Percentiles rank a stretch among this genome's conserved stretches.
These are phyloP conservation scores for Cricetomys ansorgei DNA, from an alignment of 2,113 vertebrate species.

Conservation along the genomic window DNA sequence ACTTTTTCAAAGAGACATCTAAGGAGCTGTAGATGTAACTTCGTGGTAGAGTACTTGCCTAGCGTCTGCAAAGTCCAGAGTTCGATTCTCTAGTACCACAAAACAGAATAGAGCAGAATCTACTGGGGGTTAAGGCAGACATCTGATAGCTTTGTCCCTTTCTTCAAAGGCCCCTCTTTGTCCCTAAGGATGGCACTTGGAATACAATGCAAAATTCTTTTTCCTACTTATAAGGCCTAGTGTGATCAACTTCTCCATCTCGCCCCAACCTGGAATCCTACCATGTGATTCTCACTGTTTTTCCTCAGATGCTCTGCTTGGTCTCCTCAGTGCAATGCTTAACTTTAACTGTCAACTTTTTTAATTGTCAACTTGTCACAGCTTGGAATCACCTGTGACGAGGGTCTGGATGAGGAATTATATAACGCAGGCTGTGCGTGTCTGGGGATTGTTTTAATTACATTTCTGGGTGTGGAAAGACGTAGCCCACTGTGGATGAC, in stretches of 20 bases:
- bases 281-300: neutral
- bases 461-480: neutral
- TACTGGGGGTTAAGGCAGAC: too few relatives aligned
- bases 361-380: neutral
- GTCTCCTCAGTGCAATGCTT: neutral
- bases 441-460: neutral
- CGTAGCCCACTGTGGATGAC: neutral
- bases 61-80: neutral
- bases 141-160: neutral
- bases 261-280: neutral
- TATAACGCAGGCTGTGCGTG: neutral
- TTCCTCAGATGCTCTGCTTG: too few relatives aligned
- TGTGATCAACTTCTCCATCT: accelerated
- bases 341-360: neutral
- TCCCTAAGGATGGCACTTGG: neutral
- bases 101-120: neutral
- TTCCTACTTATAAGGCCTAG: too few relatives aligned
- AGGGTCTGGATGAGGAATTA: neutral
- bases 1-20: neutral
- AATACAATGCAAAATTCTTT: neutral
- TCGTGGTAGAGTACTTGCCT: neutral
- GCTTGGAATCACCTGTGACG: neutral
- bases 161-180: neutral
- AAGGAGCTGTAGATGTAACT: neutral
- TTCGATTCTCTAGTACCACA: neutral